phyloP scores from a whole-genome alignment of 2,113 vertebrate species.

The human (Homo sapiens) region GRCh38 chr3:157356501-157357000 shows the following conservation, averaged over 20 bases:
- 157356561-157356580: not conserved
- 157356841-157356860: not conserved
- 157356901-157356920: not conserved
- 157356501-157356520: not conserved
- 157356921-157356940: not conserved
- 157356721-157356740: not conserved
- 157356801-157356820: slow-evolving; percentile 4
- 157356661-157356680: not conserved
- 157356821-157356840: not conserved
- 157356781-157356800: slow-evolving; percentile 15
- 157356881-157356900: not conserved
- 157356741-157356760: not conserved
- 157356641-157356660: not conserved
- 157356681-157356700: not conserved
- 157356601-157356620: not conserved
- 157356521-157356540: not conserved
- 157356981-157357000: not conserved
- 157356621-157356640: not conserved
- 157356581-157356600: not conserved
- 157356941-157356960: not conserved
- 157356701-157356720: slow-evolving; percentile 39
- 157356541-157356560: not conserved
- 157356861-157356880: not conserved
- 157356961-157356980: not conserved
- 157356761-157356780: slow-evolving; percentile 11